Conservation (phyloP, 2,888 invertebrate genomes). For the Drosophila longiperda region DNA sequence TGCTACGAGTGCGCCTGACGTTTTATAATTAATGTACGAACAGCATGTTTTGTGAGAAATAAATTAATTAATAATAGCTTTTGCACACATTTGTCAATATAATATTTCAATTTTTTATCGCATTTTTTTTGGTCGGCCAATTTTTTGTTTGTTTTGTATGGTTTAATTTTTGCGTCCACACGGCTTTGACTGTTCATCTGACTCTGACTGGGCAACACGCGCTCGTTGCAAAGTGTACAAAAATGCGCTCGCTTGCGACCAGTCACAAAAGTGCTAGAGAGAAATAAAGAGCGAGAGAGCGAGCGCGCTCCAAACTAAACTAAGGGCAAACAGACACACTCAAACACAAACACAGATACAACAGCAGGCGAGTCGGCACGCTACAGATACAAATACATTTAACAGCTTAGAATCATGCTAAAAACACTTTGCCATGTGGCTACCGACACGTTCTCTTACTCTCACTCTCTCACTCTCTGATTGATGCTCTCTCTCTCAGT, state of each 20-base stretch:
- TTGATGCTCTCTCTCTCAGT: conserved; percentile 22
- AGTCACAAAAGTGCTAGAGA: conserved; percentile 31
- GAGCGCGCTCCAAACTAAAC: conserved; percentile 39
- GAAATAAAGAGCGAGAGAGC: conserved; percentile 18
- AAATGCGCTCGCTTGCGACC: conserved; percentile 50
- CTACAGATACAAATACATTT: conserved; percentile 33
- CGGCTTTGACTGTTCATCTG: conserved; percentile 62
- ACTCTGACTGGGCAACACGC: conserved; percentile 65
- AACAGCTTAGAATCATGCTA: conserved; percentile 30
- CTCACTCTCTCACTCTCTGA: conserved; percentile 9
- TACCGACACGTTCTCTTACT: conserved; percentile 16
- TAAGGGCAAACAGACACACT: conserved; percentile 50
- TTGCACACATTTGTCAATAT: conserved; percentile 18
- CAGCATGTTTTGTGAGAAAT: conserved; percentile 37
- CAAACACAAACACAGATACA: conserved; percentile 6
- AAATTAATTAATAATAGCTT: conserved; percentile 36
- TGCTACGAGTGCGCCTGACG: not conserved
- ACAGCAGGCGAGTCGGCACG: conserved; percentile 30
- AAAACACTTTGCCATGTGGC: conserved; percentile 45
- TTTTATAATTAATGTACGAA: conserved; percentile 5
- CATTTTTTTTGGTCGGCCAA: conserved; percentile 28
- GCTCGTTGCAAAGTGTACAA: conserved; percentile 63
- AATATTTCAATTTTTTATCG: conserved; percentile 7
- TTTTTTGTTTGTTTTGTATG: conserved; percentile 36
- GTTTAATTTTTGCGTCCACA: conserved; percentile 51